These are phyloP conservation scores for Otis tarda DNA, from an alignment of 2,113 vertebrate genomes.

Conservation along the genomic window DNA sequence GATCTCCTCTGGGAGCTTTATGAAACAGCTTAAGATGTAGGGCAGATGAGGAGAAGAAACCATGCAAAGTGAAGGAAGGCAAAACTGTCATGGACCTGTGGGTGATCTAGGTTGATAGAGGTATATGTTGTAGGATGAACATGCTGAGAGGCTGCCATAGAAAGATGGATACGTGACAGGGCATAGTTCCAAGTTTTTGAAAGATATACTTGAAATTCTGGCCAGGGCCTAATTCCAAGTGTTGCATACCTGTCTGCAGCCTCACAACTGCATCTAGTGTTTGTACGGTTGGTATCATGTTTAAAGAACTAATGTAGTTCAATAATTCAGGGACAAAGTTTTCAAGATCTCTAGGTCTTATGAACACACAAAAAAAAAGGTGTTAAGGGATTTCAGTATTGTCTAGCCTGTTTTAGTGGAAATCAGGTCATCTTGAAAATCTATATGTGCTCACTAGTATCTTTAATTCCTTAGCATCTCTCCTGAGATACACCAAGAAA, in stretches of 20 bases:
- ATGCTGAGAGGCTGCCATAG: background rate
- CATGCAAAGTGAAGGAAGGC: background rate
- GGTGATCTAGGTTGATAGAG: conserved; percentile 19
- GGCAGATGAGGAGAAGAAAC: conserved; percentile 22
- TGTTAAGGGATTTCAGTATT: background rate
- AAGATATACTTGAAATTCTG: conserved; percentile 47
- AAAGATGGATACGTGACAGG: conserved; percentile 2
- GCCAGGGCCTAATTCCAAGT: conserved; percentile 32
- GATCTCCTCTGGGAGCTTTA: background rate
- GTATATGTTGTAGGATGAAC: background rate
- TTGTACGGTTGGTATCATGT: background rate
- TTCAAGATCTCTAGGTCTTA: background rate
- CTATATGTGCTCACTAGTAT: background rate
- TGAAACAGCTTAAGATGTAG: conserved; percentile 16
- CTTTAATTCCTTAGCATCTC: background rate
- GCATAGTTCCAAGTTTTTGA: conserved; percentile 41
- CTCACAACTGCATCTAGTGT: background rate
- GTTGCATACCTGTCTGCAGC: conserved; percentile 29
- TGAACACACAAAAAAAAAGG: background rate
- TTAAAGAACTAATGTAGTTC: background rate
- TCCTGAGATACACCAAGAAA: background rate
- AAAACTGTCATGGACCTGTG: conserved; percentile 7
- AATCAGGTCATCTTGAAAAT: background rate
- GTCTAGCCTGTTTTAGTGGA: background rate
- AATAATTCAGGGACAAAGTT: background rate